Percentiles rank a stretch among this genome's conserved stretches.
Evolutionary conservation across 2,797 vertebrate genomes (phyloP).

Genomic region (Alca torda): DNA sequence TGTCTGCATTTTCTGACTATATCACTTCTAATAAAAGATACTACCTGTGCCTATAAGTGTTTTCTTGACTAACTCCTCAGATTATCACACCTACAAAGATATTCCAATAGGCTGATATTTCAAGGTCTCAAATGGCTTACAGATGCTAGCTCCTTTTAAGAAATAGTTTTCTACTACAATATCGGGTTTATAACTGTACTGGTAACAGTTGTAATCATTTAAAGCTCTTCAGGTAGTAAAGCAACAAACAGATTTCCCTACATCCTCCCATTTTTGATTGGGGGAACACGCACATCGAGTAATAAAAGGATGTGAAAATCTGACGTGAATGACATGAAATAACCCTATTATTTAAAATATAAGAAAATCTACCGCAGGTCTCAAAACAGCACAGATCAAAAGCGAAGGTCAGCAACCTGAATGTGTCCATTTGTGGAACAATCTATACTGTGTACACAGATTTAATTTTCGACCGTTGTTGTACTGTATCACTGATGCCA

Average conservation of each 20-base stretch:
- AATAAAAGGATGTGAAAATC: background rate
- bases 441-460: background rate
- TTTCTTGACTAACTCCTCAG: constrained; percentile 8
- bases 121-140: background rate
- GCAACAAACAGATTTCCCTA: background rate
- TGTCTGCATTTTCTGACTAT: background rate
- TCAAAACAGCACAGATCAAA: background rate
- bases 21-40: constrained; percentile 22
- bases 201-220: background rate
- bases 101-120: background rate
- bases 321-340: background rate
- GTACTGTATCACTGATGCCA: background rate
- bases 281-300: background rate
- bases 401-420: background rate
- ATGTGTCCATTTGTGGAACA: background rate
- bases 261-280: background rate
- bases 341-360: background rate
- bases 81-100: constrained; percentile 24
- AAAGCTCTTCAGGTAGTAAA: background rate
- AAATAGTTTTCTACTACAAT: background rate
- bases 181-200: background rate
- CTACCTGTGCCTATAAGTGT: background rate
- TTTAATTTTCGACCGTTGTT: background rate
- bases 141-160: constrained; percentile 18
- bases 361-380: background rate